Evolutionary conservation across 2,888 invertebrate species (phyloP), one percentile per base, ranked within the genome.

Genomic region (Linnaemya tessellans): DNA sequence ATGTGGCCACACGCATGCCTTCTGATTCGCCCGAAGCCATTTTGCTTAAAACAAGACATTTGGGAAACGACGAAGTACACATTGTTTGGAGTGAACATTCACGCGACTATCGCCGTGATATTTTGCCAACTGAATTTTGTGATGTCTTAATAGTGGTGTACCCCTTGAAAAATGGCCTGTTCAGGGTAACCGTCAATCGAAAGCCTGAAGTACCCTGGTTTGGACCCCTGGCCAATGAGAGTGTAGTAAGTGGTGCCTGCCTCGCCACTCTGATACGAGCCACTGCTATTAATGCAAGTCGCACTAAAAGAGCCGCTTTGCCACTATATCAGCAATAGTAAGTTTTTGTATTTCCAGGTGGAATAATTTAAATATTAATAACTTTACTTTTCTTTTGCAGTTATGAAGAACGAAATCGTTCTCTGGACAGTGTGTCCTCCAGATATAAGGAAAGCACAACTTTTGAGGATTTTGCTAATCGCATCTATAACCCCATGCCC

Each of bases 31-130:
- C 97, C 1, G 98, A 98, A 92, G 96, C 97, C 81, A 95, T 98
- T 89, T 94, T 97, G 71, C 96, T 96, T 91, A 98, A 98, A 97
- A 97, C 98, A 15, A 95, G 98, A 5, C 99, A 99, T 93, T 94
- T 99, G 87, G 99, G 99, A 64, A 99, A 99, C 93, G 99, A 99
- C 93, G 99, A 99, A 93, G 97, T 99, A 81, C 99, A 99, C 92
- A 98, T 99, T 87, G 98, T 99, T 41, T 99, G 99, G 99, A 98
- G 98, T 70, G 99, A 99, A 91, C 98, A 99, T 93, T 95, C 95
- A 93, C 95, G 98, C 86, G 98, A 98, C 90, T 99, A 99, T 94
- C 95, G 98, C 82, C 95, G 99, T 79, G 98, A 98, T 91, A 98
- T 99, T 89, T 96, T 99, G 91, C 98, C 99, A 75, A 99, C 99